Evolutionary conservation across 2,888 invertebrate species (phyloP).

Genomic region (Cepaea hortensis): DNA sequence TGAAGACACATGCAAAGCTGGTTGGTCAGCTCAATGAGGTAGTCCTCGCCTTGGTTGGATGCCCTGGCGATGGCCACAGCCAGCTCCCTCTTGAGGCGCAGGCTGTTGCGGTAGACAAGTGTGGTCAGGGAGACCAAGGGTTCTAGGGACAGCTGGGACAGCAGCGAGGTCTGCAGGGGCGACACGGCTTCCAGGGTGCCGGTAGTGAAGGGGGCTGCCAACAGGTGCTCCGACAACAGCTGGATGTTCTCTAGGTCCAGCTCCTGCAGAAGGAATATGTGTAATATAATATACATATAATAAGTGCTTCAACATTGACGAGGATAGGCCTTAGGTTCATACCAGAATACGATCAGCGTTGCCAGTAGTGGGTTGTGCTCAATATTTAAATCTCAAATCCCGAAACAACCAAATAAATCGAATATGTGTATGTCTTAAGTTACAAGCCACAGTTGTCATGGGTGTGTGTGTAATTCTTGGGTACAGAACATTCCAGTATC

Average conservation of each 20-base stretch:
- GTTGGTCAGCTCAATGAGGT: constrained; percentile 74
- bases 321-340: too few relatives aligned
- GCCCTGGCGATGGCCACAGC: constrained; percentile 73
- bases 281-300: too few relatives aligned
- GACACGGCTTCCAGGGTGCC: constrained; percentile 62
- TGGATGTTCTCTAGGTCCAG: constrained; percentile 76
- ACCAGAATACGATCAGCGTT: too few relatives aligned
- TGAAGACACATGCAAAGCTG: constrained; percentile 75
- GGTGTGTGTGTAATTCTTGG: too few relatives aligned
- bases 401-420: too few relatives aligned
- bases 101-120: constrained; percentile 70
- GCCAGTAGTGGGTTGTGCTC: too few relatives aligned
- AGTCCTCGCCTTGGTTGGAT: constrained; percentile 75
- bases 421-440: background rate
- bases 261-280: constrained; percentile 64
- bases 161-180: constrained; percentile 44
- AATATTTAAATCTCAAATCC: too few relatives aligned
- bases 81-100: constrained; percentile 69
- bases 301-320: too few relatives aligned
- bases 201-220: constrained; percentile 68
- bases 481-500: too few relatives aligned
- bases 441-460: too few relatives aligned
- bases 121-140: constrained; percentile 64
- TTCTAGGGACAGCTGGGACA: constrained; percentile 66
- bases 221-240: constrained; percentile 73